Base-by-base conservation (phyloP, 2,113 vertebrate genomes). In the Aptenodytes patagonicus region DNA sequence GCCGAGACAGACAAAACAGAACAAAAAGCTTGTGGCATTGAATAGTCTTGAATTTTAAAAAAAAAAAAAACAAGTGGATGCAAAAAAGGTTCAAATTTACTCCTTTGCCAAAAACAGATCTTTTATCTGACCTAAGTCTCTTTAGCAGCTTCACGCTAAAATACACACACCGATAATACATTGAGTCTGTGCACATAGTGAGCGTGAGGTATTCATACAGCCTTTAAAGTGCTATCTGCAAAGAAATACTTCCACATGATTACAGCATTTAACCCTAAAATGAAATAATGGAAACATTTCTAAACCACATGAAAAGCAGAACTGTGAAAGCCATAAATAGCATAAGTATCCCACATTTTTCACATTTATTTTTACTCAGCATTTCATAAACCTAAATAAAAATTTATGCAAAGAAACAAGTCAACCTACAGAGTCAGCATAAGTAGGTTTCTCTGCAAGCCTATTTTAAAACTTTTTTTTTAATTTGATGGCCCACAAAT, bases 1-100 rank as follows among this genome's bases (percentile, higher is more conserved):
- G 78, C 93, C 84, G 62, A 84, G 78, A 93, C 38, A 89, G 80
- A 94, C 52, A 92, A 93, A 95, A 93, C 71, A 89, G 68, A 96
- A 96, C 70, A 94, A 94, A 87, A 96, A 95, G 52, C 82, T 62
- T 68, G 22, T 62, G n/a, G n/a, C 47, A 94, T 20, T 87, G 64
- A 94, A 90, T 51, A 91, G 78, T 32, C 58, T 40, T 83, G 38
- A 93, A 92, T 78, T 60, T 36, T 36, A 36, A 42, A 42, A 42
- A 42, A 54, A 55, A 90, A 73, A 70, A 77, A 89, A 52, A 79
- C 54, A 92, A 93, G 86, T 38, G 5, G 32, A 84, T 85, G 72
- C 47, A 93, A 80, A 91, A 94, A 86, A 71, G 28, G 44, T 71
- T 94, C 46, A 77, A 80, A 96, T 94, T 87, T 47, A 92, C 55